Percentiles rank a stretch among this genome's conserved stretches.
Evolutionary conservation across 2,797 vertebrate genomes (phyloP).

Genomic region (Buceros bicornis): DNA sequence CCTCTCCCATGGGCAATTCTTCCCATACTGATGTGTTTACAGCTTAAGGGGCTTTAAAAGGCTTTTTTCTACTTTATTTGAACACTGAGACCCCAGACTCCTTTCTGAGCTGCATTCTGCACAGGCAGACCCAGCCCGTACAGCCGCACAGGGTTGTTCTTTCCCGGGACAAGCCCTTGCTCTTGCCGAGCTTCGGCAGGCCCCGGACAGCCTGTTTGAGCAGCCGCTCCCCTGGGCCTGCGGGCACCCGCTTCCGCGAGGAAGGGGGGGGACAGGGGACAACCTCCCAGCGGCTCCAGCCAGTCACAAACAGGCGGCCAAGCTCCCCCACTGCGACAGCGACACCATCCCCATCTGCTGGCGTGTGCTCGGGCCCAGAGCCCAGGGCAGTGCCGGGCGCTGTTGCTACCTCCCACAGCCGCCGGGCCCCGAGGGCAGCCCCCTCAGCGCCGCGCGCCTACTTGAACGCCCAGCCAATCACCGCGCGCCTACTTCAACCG

Average conservation of each 20-base stretch:
- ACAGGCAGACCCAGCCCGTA: not conserved
- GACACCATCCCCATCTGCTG: fast-evolving
- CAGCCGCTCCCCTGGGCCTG: not conserved
- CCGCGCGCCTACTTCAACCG: not conserved
- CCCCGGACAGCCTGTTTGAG: not conserved
- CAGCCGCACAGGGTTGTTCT: not conserved
- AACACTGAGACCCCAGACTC: fast-evolving
- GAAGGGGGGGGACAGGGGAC: too few species aligned
- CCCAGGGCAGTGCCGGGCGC: fast-evolving
- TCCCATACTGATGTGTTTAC: too few species aligned
- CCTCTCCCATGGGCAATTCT: not conserved
- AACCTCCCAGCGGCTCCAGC: not conserved
- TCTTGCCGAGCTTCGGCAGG: too few species aligned
- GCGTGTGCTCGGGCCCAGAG: fast-evolving
- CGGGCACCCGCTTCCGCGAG: fast-evolving
- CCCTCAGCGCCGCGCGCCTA: too few species aligned
- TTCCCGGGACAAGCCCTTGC: too few species aligned
- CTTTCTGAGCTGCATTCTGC: not conserved
- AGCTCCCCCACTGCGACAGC: fast-evolving
- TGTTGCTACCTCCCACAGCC: too few species aligned
- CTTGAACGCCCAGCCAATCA: too few species aligned
- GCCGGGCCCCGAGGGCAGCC: too few species aligned
- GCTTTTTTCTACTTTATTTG: not conserved
- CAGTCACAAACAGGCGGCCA: too few species aligned
- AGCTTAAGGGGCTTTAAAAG: not conserved